Conservation (phyloP, 2,113 vertebrate species). For the Psammodynastes pulverulentus region DNA sequence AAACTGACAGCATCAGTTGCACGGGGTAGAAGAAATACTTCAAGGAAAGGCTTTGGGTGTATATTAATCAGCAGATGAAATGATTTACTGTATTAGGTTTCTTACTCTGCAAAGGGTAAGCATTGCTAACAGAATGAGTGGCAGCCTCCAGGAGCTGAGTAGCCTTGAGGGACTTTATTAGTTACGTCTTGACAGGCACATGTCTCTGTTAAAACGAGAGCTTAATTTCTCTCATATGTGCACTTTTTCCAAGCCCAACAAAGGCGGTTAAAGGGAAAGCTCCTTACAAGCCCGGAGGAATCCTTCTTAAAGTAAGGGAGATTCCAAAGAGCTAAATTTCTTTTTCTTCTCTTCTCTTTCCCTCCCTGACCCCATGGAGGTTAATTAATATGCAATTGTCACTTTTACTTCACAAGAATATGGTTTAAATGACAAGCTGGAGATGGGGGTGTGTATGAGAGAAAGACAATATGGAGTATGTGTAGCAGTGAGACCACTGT, state of each 20-base stretch:
- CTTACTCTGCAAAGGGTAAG: slow-evolving; percentile 78
- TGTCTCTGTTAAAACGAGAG: slow-evolving; percentile 89
- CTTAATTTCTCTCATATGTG: slow-evolving; percentile 97
- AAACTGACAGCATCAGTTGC: slow-evolving; percentile 53
- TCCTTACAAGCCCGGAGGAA: slow-evolving; percentile 80
- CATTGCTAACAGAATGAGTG: slow-evolving; percentile 81
- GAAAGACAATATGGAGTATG: not conserved
- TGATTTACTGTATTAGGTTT: slow-evolving; percentile 82
- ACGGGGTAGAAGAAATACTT: slow-evolving; percentile 60
- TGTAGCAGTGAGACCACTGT: slow-evolving; percentile 32
- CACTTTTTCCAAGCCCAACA: slow-evolving; percentile 84
- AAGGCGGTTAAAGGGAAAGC: slow-evolving; percentile 71
- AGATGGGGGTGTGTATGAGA: too few species aligned
- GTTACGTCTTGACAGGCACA: slow-evolving; percentile 90
- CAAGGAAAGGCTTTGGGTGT: slow-evolving; percentile 58
- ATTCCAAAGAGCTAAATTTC: slow-evolving; percentile 82
- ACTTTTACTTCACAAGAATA: slow-evolving; percentile 65
- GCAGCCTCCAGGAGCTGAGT: slow-evolving; percentile 76
- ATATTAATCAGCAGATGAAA: slow-evolving; percentile 77
- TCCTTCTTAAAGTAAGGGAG: slow-evolving; percentile 75
- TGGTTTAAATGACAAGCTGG: slow-evolving; percentile 51
- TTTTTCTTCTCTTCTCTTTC: slow-evolving; percentile 69
- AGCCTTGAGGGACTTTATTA: slow-evolving; percentile 84
- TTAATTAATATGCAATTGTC: slow-evolving; percentile 67
- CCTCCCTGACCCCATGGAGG: slow-evolving; percentile 67